Base-by-base conservation (phyloP, 2,797 vertebrate genomes). In the Gadopsis marmoratus region DNA sequence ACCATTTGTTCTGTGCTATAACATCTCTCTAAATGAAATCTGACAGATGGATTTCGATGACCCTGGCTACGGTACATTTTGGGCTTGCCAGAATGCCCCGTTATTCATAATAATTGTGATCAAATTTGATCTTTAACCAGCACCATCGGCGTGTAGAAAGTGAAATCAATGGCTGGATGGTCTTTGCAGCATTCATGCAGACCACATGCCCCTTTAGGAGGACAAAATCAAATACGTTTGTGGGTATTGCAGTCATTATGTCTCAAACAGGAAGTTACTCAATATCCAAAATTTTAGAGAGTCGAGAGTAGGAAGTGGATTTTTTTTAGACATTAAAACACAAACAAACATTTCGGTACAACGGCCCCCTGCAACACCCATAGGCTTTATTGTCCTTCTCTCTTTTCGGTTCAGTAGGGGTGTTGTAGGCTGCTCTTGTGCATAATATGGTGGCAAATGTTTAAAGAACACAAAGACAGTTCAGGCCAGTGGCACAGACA, bases 251-350 rank as follows among this genome's bases (percentile, higher is more conserved):
- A 5, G 45, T 64, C 5, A 47, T n/a, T 29, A 10, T n/a, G 45
- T 58, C 67, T 58, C 17, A 74, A 77, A 65, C 7, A 7, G 74
- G 80, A 85, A 82, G 71, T 75, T 79, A 7, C 64, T 35, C 47
- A 74, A 81, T 61, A 59, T 0, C 3, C 0, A 41, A 9, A 6
- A 70, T 55, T 58, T 59, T 26, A 45, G 37, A 67, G 16, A 60
- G 14, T 2, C 3, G 13, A 43, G 41, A 47, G 14, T 31, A 9
- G 4, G 7, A 2, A n/a, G 16, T 5, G 43, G 51, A 39, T 50
- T 0, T 14, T 41, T 43, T 26, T 19, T 29, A 37, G 8, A 9
- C 14, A 41, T 1, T 21, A 5, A 41, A 3, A 13, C 2, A n/a
- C 10, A 59, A 37, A 4, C 19, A 48, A 50, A 10, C 17, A 26